Evolutionary conservation across 37 sponge, comb jelly and placozoan species (phyloP).

Genomic region (Cladorhizidae sp.): DNA sequence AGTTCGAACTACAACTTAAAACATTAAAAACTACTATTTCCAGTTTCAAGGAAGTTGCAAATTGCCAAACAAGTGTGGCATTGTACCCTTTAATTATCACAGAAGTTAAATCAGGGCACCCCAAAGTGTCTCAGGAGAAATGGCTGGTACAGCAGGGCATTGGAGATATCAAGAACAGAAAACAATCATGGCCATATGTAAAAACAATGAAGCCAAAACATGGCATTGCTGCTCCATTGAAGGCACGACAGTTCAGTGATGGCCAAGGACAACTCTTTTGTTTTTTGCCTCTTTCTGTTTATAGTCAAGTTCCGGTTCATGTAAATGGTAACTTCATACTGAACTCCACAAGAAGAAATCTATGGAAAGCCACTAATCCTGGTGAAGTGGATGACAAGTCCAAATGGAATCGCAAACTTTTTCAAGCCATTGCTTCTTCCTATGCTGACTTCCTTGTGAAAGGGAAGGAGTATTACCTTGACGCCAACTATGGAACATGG

Average conservation of each 20-base stretch:
- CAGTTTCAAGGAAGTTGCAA: not conserved
- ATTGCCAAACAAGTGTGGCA: constrained; percentile 4
- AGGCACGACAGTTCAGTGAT: not conserved
- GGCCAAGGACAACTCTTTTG: constrained; percentile 52
- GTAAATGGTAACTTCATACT: constrained; percentile 80
- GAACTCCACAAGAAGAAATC: constrained; percentile 52
- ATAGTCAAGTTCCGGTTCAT: constrained; percentile 59
- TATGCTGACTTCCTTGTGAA: constrained; percentile 56
- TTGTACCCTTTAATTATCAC: constrained; percentile 22
- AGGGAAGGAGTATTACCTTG: not conserved
- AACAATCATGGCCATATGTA: constrained; percentile 26
- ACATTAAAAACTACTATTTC: not conserved
- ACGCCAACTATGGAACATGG: not conserved
- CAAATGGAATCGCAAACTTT: constrained; percentile 61
- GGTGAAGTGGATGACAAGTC: constrained; percentile 19
- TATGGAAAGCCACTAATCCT: constrained; percentile 50
- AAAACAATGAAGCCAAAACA: constrained; percentile 47
- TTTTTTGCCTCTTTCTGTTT: constrained; percentile 73
- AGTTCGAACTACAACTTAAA: not conserved
- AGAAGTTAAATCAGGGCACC: not conserved
- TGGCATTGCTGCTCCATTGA: constrained; percentile 64
- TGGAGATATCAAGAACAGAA: constrained; percentile 39
- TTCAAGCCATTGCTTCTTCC: constrained; percentile 62
- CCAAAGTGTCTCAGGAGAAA: constrained; percentile 13
- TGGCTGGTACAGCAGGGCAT: constrained; percentile 74